Evolutionary conservation across 2,797 vertebrate genomes (phyloP).

Genomic region (Gobio occitaniae): DNA sequence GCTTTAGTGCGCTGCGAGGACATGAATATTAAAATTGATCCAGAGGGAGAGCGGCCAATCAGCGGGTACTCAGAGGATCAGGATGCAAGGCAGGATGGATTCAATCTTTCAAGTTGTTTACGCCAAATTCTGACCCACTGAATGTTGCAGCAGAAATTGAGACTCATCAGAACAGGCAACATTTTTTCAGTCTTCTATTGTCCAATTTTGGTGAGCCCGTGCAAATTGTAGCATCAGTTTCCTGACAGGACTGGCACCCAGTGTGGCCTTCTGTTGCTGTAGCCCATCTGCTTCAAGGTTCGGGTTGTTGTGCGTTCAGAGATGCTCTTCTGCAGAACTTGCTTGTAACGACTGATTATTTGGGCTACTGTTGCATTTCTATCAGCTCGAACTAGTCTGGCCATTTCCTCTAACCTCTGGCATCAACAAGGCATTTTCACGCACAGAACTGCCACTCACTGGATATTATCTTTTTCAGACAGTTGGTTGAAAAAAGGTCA

Average conservation of each 20-base stretch:
- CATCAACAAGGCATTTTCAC: neutral
- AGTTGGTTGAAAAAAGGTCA: too few species aligned
- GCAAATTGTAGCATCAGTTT: neutral
- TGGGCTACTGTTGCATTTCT: neutral
- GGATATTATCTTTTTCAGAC: too few species aligned
- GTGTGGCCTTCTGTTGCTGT: neutral
- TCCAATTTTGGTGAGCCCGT: neutral
- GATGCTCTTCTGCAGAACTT: neutral
- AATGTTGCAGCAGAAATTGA: neutral
- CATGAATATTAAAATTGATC: slow-evolving; percentile 75
- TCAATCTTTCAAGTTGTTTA: neutral
- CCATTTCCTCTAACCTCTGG: neutral
- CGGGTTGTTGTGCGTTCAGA: neutral
- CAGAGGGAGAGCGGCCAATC: slow-evolving; percentile 19
- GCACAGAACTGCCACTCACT: neutral
- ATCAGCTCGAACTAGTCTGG: neutral
- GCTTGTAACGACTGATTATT: neutral
- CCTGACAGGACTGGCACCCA: neutral
- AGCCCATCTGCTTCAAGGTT: neutral
- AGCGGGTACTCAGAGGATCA: slow-evolving; percentile 60
- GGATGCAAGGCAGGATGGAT: neutral
- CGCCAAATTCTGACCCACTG: neutral
- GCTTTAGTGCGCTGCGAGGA: slow-evolving; percentile 21
- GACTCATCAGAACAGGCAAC: neutral
- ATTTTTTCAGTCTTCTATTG: neutral